A percentile compares a stretch with the other conserved stretches of the same genome.
Evolutionary conservation across 2,888 invertebrate genomes (phyloP).

Genomic region (Xestia xanthographa): DNA sequence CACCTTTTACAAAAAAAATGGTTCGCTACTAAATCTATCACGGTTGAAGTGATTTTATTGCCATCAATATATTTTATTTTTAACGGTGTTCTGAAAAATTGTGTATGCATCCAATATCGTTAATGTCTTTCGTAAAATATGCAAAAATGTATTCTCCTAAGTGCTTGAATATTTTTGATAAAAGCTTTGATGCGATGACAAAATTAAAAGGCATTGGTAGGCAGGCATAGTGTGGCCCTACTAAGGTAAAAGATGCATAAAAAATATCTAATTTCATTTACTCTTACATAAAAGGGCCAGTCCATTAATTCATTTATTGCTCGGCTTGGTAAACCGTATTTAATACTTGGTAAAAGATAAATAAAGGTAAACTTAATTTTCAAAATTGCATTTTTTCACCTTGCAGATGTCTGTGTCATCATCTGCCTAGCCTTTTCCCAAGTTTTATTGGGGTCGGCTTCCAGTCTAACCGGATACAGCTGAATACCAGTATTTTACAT

Average conservation of each 20-base stretch:
- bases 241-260: background rate
- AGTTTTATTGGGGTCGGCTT: too few relatives aligned
- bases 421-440: too few relatives aligned
- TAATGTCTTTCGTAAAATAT: slow-evolving; percentile 31
- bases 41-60: slow-evolving; percentile 18
- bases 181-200: background rate
- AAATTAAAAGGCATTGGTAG: background rate
- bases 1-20: slow-evolving; percentile 5
- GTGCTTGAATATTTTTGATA: background rate
- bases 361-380: background rate
- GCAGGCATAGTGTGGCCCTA: background rate
- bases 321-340: background rate
- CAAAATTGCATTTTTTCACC: too few relatives aligned
- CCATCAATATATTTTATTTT: slow-evolving; percentile 21
- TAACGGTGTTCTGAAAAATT: background rate
- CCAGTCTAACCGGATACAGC: too few relatives aligned
- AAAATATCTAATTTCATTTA: background rate
- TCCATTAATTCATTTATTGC: background rate
- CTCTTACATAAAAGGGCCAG: background rate
- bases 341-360: background rate
- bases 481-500: too few relatives aligned
- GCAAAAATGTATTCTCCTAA: background rate
- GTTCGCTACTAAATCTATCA: slow-evolving; percentile 21
- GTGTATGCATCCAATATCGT: slow-evolving; percentile 17
- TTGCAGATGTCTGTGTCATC: too few relatives aligned